Conservation (phyloP, 2,113 vertebrate genomes). For the Podarcis muralis region DNA sequence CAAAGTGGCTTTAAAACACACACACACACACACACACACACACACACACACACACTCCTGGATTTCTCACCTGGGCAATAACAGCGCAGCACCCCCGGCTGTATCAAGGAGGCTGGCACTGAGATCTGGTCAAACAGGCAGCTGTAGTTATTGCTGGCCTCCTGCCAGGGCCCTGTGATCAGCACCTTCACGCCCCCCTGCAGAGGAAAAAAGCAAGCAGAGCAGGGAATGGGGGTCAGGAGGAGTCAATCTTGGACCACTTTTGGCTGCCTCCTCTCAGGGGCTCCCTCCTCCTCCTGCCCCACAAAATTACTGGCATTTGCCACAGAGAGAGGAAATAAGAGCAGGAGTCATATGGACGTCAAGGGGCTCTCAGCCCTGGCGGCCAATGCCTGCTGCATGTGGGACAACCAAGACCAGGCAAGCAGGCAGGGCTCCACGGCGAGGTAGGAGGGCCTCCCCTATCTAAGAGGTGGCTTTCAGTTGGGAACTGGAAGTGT, state of each 20-base stretch:
- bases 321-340: too few relatives aligned
- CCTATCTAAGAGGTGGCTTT: too few relatives aligned
- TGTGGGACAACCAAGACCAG: not conserved
- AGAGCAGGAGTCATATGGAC: too few relatives aligned
- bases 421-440: not conserved
- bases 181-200: slow-evolving; percentile 98
- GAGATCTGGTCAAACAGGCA: slow-evolving; percentile 99
- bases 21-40: not conserved
- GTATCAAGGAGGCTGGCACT: slow-evolving; percentile 96
- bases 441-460: too few relatives aligned
- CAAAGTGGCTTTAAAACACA: not conserved
- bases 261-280: not conserved
- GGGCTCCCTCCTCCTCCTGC: not conserved
- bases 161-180: slow-evolving; percentile 98
- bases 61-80: slow-evolving; percentile 92
- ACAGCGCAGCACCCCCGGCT: slow-evolving; percentile 96
- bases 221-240: fast-evolving
- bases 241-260: not conserved
- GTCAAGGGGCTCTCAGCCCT: too few relatives aligned
- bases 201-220: slow-evolving; percentile 35
- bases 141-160: slow-evolving; percentile 96
- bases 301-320: not conserved
- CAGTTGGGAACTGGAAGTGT: too few relatives aligned
- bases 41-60: not conserved
- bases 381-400: too few relatives aligned